Percentiles rank a stretch among this genome's conserved stretches.
phyloP scores from a whole-genome alignment of 2,797 vertebrate genomes.

The Sebastes jordani region DNA sequence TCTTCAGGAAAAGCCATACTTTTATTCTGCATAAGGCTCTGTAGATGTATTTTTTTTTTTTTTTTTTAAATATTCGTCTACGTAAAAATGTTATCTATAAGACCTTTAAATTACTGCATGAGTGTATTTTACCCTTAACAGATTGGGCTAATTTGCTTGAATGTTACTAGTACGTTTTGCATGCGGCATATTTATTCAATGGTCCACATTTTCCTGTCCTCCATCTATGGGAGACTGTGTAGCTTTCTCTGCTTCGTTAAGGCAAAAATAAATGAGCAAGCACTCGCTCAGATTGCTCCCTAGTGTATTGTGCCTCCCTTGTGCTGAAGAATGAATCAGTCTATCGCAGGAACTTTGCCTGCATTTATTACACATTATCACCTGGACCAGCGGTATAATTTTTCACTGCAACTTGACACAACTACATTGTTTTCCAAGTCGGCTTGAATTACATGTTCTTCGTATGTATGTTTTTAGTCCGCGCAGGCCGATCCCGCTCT shows the following conservation, averaged over 20 bases:
- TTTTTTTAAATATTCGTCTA: no score
- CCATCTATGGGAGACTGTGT: neutral
- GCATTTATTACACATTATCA: constrained; percentile 76
- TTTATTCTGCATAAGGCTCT: no score
- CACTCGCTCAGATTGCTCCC: constrained; percentile 72
- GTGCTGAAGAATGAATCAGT: constrained; percentile 61
- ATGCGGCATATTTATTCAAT: constrained; percentile 6
- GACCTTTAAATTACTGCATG: neutral
- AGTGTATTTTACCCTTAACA: neutral
- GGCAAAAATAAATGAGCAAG: constrained; percentile 73
- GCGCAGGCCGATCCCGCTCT: neutral
- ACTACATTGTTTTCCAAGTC: neutral
- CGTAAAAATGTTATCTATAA: no score
- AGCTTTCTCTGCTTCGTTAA: constrained; percentile 65
- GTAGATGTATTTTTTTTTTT: no score
- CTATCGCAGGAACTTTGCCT: constrained; percentile 52
- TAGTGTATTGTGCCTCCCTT: constrained; percentile 66
- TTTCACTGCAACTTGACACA: constrained; percentile 45
- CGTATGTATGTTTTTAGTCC: neutral
- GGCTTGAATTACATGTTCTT: neutral
- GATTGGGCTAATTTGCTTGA: neutral
- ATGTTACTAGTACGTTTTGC: neutral
- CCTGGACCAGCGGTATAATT: constrained; percentile 59
- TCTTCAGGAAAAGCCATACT: no score
- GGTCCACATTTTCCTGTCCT: constrained; percentile 15